A percentile compares a stretch with the other conserved stretches of the same genome.
Evolutionary conservation across 2,113 vertebrate species (phyloP).

Genomic region (Promerops cafer): DNA sequence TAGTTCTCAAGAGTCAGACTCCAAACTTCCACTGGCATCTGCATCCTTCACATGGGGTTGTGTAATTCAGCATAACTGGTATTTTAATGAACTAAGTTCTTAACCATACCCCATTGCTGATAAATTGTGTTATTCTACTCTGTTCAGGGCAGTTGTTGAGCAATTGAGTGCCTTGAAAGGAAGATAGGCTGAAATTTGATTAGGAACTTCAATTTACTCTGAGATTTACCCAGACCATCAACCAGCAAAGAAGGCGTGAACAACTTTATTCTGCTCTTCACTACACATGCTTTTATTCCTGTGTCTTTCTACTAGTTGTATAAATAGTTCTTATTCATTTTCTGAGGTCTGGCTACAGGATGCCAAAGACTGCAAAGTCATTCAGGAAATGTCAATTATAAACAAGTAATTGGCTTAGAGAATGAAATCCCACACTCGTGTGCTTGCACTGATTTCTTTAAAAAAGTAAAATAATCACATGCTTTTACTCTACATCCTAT

Average conservation of each 20-base stretch:
- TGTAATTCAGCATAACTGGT: background rate
- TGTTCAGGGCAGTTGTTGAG: background rate
- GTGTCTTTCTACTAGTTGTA: background rate
- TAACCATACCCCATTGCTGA: background rate
- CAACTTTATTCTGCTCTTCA: background rate
- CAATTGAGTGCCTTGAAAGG: background rate
- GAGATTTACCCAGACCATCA: background rate
- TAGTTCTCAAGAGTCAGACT: background rate
- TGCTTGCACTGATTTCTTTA: background rate
- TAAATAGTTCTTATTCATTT: background rate
- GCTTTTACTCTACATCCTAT: background rate
- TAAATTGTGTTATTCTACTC: background rate
- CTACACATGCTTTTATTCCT: background rate
- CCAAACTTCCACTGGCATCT: background rate
- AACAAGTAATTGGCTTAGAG: background rate
- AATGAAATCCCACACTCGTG: background rate
- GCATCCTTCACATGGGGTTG: background rate
- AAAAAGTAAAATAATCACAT: background rate
- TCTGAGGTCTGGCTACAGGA: background rate
- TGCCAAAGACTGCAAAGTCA: background rate
- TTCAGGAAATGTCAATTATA: background rate
- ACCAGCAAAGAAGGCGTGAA: background rate
- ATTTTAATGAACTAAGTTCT: background rate
- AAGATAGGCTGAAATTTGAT: background rate
- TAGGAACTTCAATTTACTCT: background rate